A percentile compares a stretch with the other conserved stretches of the same genome.
These are phyloP conservation scores for Temnopleurus reevesii DNA, from an alignment of 53 echinoderm and acorn worm species.

Conservation along the genomic window DNA sequence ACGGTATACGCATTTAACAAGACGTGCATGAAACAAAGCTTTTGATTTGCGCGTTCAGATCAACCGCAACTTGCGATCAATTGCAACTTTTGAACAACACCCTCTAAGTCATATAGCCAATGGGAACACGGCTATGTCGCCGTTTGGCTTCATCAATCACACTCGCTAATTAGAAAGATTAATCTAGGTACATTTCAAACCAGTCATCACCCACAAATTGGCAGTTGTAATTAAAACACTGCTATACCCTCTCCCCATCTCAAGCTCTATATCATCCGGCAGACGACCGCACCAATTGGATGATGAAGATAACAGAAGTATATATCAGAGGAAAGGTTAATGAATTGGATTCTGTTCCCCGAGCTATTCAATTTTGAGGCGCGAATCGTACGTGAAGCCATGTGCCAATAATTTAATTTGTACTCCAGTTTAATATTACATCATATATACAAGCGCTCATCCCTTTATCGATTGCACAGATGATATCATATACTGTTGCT, in stretches of 20 bases:
- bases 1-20: background rate
- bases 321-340: background rate
- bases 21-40: background rate
- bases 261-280: background rate
- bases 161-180: background rate
- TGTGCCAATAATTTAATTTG: conserved; percentile 15
- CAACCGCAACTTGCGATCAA: too few relatives aligned
- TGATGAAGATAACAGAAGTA: background rate
- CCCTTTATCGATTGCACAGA: conserved; percentile 8
- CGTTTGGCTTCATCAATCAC: background rate
- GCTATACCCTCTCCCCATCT: background rate
- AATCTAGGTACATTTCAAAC: conserved; percentile 13
- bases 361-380: too few relatives aligned
- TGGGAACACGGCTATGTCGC: background rate
- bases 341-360: background rate
- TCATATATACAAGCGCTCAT: too few relatives aligned
- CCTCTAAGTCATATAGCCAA: background rate
- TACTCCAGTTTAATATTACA: background rate
- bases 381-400: background rate
- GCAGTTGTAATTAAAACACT: conserved; percentile 30
- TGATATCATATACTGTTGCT: too few relatives aligned
- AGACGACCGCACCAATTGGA: background rate
- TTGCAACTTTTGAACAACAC: background rate
- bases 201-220: background rate
- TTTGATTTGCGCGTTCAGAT: too few relatives aligned